A percentile compares a stretch with the other conserved stretches of the same genome.
Evolutionary conservation across 2,113 vertebrate species (phyloP).

Genomic region (Tyrannus savana): DNA sequence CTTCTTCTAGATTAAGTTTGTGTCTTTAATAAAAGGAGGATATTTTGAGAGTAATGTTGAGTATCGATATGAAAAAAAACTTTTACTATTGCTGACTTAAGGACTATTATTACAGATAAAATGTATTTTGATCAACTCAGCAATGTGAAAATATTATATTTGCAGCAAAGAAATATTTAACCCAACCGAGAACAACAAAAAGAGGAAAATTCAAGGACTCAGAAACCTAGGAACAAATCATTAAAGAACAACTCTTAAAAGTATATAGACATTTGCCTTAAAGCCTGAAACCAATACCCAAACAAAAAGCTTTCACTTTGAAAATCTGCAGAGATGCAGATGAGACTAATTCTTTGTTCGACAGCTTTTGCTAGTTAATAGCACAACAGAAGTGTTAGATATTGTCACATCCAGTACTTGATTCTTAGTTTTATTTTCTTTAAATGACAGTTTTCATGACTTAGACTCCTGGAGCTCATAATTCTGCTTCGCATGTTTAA

Average conservation of each 20-base stretch:
- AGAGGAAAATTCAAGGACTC: background rate
- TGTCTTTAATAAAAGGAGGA: background rate
- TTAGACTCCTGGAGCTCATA: background rate
- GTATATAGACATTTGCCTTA: background rate
- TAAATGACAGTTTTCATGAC: background rate
- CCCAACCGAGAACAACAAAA: background rate
- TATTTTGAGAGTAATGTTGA: background rate
- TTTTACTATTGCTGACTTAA: constrained; percentile 8
- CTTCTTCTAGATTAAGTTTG: constrained; percentile 17
- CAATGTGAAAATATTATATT: background rate
- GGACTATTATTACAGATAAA: background rate
- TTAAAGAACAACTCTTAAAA: background rate
- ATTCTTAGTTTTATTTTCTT: background rate
- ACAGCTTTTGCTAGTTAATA: background rate
- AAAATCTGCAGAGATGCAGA: background rate
- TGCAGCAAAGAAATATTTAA: constrained; percentile 8
- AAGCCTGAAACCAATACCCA: background rate
- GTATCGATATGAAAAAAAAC: background rate
- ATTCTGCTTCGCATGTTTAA: background rate
- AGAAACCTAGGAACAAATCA: background rate
- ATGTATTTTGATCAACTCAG: background rate
- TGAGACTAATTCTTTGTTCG: background rate
- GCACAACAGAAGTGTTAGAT: background rate
- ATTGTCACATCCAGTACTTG: background rate
- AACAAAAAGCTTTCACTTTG: background rate